Evolutionary conservation across 2,797 vertebrate species (phyloP).

Genomic region (Leptodactylus fallax): DNA sequence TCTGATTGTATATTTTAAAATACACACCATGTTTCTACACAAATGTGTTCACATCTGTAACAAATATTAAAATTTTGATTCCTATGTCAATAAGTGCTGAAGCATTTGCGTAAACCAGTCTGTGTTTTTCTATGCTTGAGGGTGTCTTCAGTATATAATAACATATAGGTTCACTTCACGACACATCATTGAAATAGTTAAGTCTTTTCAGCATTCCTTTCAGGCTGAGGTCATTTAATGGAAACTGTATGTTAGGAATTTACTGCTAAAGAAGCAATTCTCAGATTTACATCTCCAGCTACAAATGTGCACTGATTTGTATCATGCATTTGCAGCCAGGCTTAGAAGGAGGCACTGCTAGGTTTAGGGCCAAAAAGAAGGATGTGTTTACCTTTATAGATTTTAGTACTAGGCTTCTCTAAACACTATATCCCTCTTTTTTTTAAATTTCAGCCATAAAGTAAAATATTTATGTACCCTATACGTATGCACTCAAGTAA

Average conservation of each 20-base stretch:
- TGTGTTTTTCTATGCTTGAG: constrained; percentile 21
- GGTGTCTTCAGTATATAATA: constrained; percentile 24
- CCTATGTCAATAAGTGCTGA: background rate
- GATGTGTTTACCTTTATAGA: constrained; percentile 20
- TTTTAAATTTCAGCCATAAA: background rate
- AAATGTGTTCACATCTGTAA: background rate
- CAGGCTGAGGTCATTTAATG: constrained; percentile 53
- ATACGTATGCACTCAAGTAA: background rate
- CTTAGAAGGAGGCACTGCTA: constrained; percentile 1
- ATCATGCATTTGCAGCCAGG: background rate
- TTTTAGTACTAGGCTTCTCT: background rate
- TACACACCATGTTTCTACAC: background rate
- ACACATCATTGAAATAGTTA: constrained; percentile 51
- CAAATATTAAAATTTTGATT: background rate
- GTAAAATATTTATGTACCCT: background rate
- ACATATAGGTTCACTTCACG: background rate
- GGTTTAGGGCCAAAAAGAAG: background rate
- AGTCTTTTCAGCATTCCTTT: constrained; percentile 58
- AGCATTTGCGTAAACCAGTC: background rate
- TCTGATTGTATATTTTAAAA: background rate
- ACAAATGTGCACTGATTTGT: constrained; percentile 59
- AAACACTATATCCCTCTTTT: background rate
- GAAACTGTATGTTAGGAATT: constrained; percentile 57
- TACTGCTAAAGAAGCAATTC: constrained; percentile 59
- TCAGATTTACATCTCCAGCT: constrained; percentile 52